Percentiles rank a stretch among this genome's conserved stretches.
These are phyloP conservation scores for Drosophila pseudoobscura DNA, from an alignment of 1,140 invertebrate species.

Conservation along the genomic window DNA sequence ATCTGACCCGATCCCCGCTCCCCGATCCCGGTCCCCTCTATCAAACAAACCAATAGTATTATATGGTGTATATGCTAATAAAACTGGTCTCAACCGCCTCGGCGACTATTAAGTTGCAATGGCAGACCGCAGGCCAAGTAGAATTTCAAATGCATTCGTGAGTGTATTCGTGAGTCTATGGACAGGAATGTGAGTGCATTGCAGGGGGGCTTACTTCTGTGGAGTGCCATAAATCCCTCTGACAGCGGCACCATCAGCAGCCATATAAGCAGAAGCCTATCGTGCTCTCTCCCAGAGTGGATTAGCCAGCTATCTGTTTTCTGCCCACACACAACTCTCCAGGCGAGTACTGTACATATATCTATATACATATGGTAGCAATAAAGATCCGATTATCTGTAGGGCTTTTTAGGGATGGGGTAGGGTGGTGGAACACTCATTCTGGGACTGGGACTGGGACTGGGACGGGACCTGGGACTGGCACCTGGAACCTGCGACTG, in stretches of 20 bases:
- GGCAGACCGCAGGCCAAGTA: constrained; percentile 41
- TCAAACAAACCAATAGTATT: constrained; percentile 8
- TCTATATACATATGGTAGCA: neutral
- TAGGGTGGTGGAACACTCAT: too few relatives aligned
- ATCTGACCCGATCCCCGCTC: neutral
- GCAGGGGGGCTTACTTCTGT: constrained; percentile 14
- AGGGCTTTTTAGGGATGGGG: constrained; percentile 28
- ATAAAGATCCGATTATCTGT: constrained; percentile 47
- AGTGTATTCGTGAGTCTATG: constrained; percentile 4
- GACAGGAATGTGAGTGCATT: constrained; percentile 32
- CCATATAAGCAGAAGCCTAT: constrained; percentile 28
- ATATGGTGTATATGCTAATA: constrained; percentile 39
- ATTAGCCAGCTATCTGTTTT: neutral
- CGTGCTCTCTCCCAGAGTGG: neutral
- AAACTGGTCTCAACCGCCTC: constrained; percentile 47
- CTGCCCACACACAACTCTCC: constrained; percentile 10
- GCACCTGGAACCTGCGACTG: constrained; percentile 6
- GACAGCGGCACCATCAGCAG: constrained; percentile 13
- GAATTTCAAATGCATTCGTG: constrained; percentile 41
- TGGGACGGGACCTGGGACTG: neutral
- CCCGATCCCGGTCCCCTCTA: neutral
- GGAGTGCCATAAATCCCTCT: constrained; percentile 31
- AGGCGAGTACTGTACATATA: constrained; percentile 1
- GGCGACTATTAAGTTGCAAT: constrained; percentile 52
- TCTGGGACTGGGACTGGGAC: neutral